Evolutionary conservation across 2,888 invertebrate genomes (phyloP).

Genomic region (Sabellastarte sp.): DNA sequence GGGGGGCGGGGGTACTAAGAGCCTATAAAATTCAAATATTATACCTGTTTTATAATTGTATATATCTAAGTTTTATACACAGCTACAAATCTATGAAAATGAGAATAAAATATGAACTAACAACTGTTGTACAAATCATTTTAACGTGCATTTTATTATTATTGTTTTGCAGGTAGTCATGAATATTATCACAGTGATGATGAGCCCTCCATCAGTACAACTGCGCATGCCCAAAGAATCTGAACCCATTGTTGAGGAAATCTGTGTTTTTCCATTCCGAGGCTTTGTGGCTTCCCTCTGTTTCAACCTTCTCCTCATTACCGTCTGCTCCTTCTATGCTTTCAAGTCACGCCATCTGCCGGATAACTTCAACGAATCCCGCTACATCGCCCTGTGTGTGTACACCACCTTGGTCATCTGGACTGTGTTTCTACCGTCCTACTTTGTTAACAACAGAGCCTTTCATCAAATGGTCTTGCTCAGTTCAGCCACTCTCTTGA

Average conservation of each 20-base stretch:
- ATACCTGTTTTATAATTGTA: too few species aligned
- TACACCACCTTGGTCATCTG: slow-evolving; percentile 45
- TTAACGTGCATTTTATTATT: too few species aligned
- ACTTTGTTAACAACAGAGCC: slow-evolving; percentile 34
- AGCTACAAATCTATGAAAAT: too few species aligned
- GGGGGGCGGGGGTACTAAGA: too few species aligned
- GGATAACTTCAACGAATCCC: slow-evolving; percentile 43
- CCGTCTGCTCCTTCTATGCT: slow-evolving; percentile 38
- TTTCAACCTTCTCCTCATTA: slow-evolving; percentile 39
- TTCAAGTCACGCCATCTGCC: slow-evolving; percentile 37
- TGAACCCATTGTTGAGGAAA: slow-evolving; percentile 36
- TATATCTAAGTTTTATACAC: too few species aligned
- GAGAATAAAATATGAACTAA: too few species aligned
- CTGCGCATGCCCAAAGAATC: slow-evolving; percentile 28
- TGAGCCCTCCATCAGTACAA: slow-evolving; percentile 21
- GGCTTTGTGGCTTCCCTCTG: slow-evolving; percentile 36
- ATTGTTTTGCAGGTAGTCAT: slow-evolving; percentile 30
- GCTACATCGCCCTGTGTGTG: slow-evolving; percentile 43
- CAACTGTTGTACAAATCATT: too few species aligned
- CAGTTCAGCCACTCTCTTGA: slow-evolving; percentile 32
- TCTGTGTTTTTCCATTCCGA: slow-evolving; percentile 31
- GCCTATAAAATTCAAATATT: too few species aligned
- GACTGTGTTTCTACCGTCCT: slow-evolving; percentile 43
- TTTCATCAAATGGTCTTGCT: slow-evolving; percentile 31
- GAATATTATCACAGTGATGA: slow-evolving; percentile 19